Conservation (phyloP, 1,140 invertebrate species). For the Calephelis nemesis region DNA sequence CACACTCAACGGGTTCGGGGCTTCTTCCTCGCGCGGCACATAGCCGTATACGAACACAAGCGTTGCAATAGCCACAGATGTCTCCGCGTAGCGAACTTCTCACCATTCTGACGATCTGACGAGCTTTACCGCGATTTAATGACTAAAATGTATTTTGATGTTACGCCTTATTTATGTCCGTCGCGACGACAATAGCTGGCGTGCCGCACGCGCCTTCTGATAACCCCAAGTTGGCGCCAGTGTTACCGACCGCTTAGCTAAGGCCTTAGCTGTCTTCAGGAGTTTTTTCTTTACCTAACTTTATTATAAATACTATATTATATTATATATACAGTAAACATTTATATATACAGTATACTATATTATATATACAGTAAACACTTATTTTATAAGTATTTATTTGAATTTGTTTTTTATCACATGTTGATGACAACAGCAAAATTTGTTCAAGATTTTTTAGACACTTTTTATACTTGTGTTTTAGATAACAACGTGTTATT, state of each 20-base stretch:
- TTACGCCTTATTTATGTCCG: conserved; percentile 62
- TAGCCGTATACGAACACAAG: conserved; percentile 64
- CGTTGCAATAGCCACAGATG: conserved; percentile 68
- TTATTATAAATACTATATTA: too few species aligned
- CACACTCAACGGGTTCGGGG: conserved; percentile 65
- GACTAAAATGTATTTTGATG: conserved; percentile 46
- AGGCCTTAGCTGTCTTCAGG: background rate
- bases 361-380: too few species aligned
- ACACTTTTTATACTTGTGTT: too few species aligned
- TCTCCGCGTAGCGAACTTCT: conserved; percentile 54
- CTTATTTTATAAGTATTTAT: too few species aligned
- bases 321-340: too few species aligned
- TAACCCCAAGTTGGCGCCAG: conserved; percentile 65
- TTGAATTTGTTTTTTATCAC: too few species aligned
- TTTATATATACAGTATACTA: too few species aligned
- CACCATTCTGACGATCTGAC: conserved; percentile 52
- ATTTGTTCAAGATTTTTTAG: too few species aligned
- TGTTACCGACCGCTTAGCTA: conserved; percentile 50
- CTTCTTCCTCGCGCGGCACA: conserved; percentile 59
- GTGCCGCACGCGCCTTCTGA: conserved; percentile 65
- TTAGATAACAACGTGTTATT: too few species aligned
- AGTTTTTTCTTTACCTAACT: background rate
- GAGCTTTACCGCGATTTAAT: conserved; percentile 41
- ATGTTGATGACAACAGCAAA: too few species aligned
- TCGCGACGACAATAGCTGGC: conserved; percentile 43